Conservation (phyloP, 2,113 vertebrate species). For the Syngnathus typhle region DNA sequence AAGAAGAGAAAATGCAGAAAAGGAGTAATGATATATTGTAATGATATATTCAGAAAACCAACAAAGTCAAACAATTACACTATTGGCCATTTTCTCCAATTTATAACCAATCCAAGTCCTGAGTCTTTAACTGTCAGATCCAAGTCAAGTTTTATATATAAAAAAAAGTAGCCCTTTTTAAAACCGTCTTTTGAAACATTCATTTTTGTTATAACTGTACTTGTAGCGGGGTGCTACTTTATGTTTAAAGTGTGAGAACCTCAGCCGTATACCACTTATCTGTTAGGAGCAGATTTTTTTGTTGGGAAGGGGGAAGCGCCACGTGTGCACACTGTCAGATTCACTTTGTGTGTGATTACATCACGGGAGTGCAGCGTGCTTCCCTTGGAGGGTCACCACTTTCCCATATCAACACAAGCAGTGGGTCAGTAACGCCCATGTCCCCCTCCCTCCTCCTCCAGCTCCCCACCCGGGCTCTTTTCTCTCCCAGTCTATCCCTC, state of each 20-base stretch:
- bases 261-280: background rate
- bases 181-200: too few species aligned
- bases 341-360: slow-evolving; percentile 62
- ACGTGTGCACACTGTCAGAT: slow-evolving; percentile 62
- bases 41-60: too few species aligned
- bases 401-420: slow-evolving; percentile 72
- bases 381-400: slow-evolving; percentile 67
- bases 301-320: slow-evolving; percentile 21
- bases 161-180: background rate
- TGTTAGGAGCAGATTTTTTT: slow-evolving; percentile 3
- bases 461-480: slow-evolving; percentile 35
- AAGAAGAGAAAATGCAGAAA: too few species aligned
- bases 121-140: background rate
- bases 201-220: too few species aligned
- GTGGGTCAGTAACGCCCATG: slow-evolving; percentile 46
- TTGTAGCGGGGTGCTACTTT: too few species aligned
- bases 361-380: slow-evolving; percentile 58
- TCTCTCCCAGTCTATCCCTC: slow-evolving; percentile 59
- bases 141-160: background rate
- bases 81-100: too few species aligned
- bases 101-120: background rate
- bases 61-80: too few species aligned
- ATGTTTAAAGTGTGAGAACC: background rate
- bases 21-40: too few species aligned
- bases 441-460: slow-evolving; percentile 3